Percentiles rank a stretch among this genome's conserved stretches.
phyloP scores from a whole-genome alignment of 2,888 invertebrate species.

The Erebia palarica region DNA sequence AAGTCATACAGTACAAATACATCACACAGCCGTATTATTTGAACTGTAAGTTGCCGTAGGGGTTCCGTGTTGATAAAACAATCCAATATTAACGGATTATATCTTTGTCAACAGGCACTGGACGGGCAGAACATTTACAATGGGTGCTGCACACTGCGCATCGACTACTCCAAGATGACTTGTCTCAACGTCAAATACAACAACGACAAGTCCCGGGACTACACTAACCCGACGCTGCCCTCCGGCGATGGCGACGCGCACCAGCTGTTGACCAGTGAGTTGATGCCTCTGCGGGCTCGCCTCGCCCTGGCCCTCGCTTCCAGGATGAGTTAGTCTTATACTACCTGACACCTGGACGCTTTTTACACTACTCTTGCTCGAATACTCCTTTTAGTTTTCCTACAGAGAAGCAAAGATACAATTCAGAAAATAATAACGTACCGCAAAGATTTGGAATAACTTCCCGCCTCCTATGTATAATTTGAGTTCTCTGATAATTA shows the following conservation, averaged over 20 bases:
- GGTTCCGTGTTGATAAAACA: no score
- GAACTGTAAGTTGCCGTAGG: no score
- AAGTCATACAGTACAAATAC: no score
- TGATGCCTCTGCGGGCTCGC: slow-evolving; percentile 81
- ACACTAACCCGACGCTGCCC: slow-evolving; percentile 98
- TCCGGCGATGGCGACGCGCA: slow-evolving; percentile 91
- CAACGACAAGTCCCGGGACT: slow-evolving; percentile 99
- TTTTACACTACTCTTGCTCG: slow-evolving; percentile 51
- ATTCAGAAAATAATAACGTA: not conserved
- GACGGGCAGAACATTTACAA: slow-evolving; percentile 99
- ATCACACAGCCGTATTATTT: no score
- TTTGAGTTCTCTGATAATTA: no score
- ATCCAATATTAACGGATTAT: not conserved
- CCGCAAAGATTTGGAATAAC: no score
- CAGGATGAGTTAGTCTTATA: slow-evolving; percentile 85
- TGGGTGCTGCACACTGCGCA: slow-evolving; percentile 99
- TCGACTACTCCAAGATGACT: slow-evolving; percentile 99
- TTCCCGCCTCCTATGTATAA: no score
- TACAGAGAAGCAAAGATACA: not conserved
- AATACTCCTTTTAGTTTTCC: slow-evolving; percentile 25
- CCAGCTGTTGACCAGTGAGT: slow-evolving; percentile 86
- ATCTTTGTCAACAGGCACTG: slow-evolving; percentile 85
- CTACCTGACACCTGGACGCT: slow-evolving; percentile 71
- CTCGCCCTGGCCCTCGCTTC: slow-evolving; percentile 78
- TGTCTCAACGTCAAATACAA: slow-evolving; percentile 99